Evolutionary conservation across 2,113 vertebrate species (phyloP).

Genomic region (Microtus pennsylvanicus): DNA sequence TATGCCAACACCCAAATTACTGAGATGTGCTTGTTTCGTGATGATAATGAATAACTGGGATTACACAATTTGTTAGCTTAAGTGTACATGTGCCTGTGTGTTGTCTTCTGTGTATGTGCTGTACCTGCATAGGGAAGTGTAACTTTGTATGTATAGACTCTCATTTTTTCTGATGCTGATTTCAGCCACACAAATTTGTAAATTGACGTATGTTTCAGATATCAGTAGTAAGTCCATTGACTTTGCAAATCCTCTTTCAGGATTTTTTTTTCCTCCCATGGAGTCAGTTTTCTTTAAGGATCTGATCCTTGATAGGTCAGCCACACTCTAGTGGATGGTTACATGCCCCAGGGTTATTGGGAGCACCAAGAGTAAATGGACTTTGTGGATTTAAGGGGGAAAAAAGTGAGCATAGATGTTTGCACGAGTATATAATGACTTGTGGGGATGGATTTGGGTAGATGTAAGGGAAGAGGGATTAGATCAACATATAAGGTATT

Average conservation of each 20-base stretch:
- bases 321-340: not conserved
- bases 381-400: no score
- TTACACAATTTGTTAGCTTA: not conserved
- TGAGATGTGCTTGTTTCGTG: not conserved
- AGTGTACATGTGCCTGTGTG: not conserved
- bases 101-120: not conserved
- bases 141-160: not conserved
- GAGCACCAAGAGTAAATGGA: not conserved
- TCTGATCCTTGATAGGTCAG: not conserved
- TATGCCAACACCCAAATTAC: conserved; percentile 24
- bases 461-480: not conserved
- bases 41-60: conserved; percentile 30
- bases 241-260: conserved; percentile 23
- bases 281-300: not conserved
- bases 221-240: not conserved
- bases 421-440: not conserved
- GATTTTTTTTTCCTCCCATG: not conserved
- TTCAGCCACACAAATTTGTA: not conserved
- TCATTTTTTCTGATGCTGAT: not conserved
- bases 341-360: not conserved
- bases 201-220: not conserved
- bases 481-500: not conserved
- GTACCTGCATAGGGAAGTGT: not conserved
- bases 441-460: not conserved
- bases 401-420: not conserved